These are phyloP conservation scores for Heliconius eleuchia DNA, from an alignment of 1,140 invertebrate species.

Conservation along the genomic window DNA sequence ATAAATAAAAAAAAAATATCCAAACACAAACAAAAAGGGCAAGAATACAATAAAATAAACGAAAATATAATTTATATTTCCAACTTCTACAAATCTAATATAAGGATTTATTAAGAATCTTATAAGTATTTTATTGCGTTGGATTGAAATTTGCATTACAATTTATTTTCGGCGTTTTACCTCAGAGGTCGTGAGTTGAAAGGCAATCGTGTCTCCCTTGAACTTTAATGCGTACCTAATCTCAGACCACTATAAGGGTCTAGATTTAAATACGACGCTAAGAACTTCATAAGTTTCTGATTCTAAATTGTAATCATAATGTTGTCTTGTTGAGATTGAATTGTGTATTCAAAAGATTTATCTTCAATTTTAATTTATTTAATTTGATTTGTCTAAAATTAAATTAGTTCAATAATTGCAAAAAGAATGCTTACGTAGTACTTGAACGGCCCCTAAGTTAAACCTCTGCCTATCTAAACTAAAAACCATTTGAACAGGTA, in stretches of 20 bases:
- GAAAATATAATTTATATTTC: not conserved
- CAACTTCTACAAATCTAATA: not conserved
- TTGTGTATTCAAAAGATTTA: too few relatives aligned
- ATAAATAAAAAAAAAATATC: not conserved
- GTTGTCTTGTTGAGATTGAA: not conserved
- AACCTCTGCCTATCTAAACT: too few relatives aligned
- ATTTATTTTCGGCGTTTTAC: conserved; percentile 6
- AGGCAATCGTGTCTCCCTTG: conserved; percentile 4
- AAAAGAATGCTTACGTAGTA: too few relatives aligned
- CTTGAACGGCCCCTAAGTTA: too few relatives aligned
- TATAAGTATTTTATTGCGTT: not conserved
- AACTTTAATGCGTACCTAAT: conserved; percentile 10
- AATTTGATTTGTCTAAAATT: too few relatives aligned
- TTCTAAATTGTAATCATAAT: not conserved
- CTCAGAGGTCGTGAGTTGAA: conserved; percentile 8
- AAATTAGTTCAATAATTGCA: too few relatives aligned
- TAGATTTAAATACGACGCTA: not conserved
- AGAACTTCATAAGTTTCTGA: not conserved
- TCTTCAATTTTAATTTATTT: too few relatives aligned
- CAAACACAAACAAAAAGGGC: not conserved
- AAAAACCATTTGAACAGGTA: conserved; percentile 82
- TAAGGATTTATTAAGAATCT: not conserved
- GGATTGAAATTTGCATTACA: not conserved
- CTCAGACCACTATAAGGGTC: not conserved
- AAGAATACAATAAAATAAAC: not conserved